Evolutionary conservation across 2,113 vertebrate genomes (phyloP), one percentile per base, ranked within the genome.

Genomic region (Tupaia chinensis): DNA sequence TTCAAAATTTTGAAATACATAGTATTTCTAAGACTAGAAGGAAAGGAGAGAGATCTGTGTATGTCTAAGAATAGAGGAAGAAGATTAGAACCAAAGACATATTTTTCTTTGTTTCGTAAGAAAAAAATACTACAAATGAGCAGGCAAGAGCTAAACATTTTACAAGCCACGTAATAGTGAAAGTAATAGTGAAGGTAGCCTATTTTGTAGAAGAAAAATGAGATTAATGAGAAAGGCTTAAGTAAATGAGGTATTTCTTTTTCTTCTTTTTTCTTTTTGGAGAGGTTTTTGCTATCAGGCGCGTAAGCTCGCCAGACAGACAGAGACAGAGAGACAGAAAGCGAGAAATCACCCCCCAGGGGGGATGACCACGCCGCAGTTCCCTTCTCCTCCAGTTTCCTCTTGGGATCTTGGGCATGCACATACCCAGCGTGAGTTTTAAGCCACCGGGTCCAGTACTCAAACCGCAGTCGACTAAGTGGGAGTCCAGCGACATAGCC

Each of bases 241-340:
- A 95, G 87, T 86, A 95, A 96, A 72, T 84, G 68, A 77, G 87
- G 34, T 91, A 68, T 89, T 73, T 74, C 88, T 44, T 32, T 32
- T 32, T 32, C 32, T 32, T 32, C 32, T 32, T 32, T 32, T 32
- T 32, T 32, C 32, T 32, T 32, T 32, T 32, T 32, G 32, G 32
- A 32, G 32, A 32, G 32, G 32, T 32, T 32, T 32, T 32, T 32
- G 32, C 32, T 32, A 32, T 32, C 32, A 32, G 32, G 32, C 32
- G 32, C 32, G 32, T 32, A 32, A 32, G 32, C 32, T 32, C 32
- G 32, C 32, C 32, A 32, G 32, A 32, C 32, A 32, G 32, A 32
- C 32, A 32, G 32, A 32, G 32, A 32, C 32, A 32, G 32, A 32
- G 32, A 32, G 32, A 32, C 32, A 32, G 32, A 32, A 32, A 32